Evolutionary conservation across 1,140 invertebrate species (phyloP).

Genomic region (Drosophila neocordata): DNA sequence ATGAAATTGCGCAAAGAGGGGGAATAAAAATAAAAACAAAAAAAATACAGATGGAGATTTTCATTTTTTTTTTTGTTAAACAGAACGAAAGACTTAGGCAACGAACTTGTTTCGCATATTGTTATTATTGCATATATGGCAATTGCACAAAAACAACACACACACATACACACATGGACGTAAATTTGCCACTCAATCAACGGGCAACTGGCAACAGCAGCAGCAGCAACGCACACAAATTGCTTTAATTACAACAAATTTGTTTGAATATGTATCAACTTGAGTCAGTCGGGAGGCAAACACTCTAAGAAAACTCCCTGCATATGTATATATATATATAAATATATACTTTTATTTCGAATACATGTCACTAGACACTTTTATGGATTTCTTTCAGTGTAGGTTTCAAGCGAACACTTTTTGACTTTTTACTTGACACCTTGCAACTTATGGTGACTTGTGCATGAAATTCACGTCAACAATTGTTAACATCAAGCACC

Average conservation of each 20-base stretch:
- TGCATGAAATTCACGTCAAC: slow-evolving; percentile 56
- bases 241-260: slow-evolving; percentile 80
- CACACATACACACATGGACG: slow-evolving; percentile 18
- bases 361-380: too few relatives aligned
- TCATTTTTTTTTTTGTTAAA: slow-evolving; percentile 24
- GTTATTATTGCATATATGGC: slow-evolving; percentile 21
- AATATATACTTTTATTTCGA: not conserved
- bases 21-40: not conserved
- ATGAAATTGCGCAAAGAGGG: slow-evolving; percentile 52
- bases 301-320: slow-evolving; percentile 25
- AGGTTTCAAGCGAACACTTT: slow-evolving; percentile 34
- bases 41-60: slow-evolving; percentile 8
- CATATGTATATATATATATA: not conserved
- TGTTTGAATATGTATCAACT: slow-evolving; percentile 70
- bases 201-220: slow-evolving; percentile 43
- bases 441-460: slow-evolving; percentile 41
- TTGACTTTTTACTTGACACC: slow-evolving; percentile 40
- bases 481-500: slow-evolving; percentile 66
- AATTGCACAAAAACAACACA: slow-evolving; percentile 40
- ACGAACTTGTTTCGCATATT: slow-evolving; percentile 72
- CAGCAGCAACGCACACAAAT: slow-evolving; percentile 73
- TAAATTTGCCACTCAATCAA: slow-evolving; percentile 78
- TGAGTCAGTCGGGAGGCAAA: slow-evolving; percentile 29
- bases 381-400: slow-evolving; percentile 8
- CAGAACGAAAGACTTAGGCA: slow-evolving; percentile 74